Evolutionary conservation across 2,888 invertebrate species (phyloP), one percentile per base, ranked within the genome.

Genomic region (Dysmachus trigonus): DNA sequence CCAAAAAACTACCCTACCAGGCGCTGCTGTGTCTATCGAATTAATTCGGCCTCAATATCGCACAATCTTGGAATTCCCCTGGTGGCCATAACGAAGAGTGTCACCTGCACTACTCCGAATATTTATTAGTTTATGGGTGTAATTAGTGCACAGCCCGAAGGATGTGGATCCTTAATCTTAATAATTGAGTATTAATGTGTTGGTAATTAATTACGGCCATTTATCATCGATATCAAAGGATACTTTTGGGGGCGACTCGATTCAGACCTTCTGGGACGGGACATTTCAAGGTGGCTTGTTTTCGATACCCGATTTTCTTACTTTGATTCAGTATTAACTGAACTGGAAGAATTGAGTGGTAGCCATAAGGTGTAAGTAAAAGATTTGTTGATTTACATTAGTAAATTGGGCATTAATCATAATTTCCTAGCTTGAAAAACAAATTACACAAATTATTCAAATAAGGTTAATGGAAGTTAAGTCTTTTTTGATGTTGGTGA

Each of bases 81-180:
- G 85, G 81, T 35, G 77, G 62, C 51, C 84, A 22, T 51, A 41
- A 30, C 73, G 62, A 79, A 86, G 87, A 87, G 84, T 81, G 47
- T 76, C 74, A 87, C 81, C 85, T 86, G 83, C 82, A 86, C 85
- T 77, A 77, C 87, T 47, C 13, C 73, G 38, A 85, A 85, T 84
- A 84, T 87, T 86, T 86, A 73, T 85, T 84, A 87, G 87, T 86
- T 62, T 74, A 83, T 87, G 82, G 77, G n/a, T 62, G 87, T 87
- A 83, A 83, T 83, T 83, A 83, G 83, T 83, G 18, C 83, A 7
- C 35, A 41, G 38, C 71, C 72, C 38, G 18, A 83, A 83, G 83
- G 83, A 83, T 41, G 13, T 41, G 38, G 72, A 71, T 72, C 83
- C 71, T 83, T 83, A 83, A 81, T 81, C 81, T 81, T 41, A 83